Evolutionary conservation across 2,113 vertebrate genomes (phyloP), one percentile per base, ranked within the genome.

Genomic region (Pachypanchax playfairii): DNA sequence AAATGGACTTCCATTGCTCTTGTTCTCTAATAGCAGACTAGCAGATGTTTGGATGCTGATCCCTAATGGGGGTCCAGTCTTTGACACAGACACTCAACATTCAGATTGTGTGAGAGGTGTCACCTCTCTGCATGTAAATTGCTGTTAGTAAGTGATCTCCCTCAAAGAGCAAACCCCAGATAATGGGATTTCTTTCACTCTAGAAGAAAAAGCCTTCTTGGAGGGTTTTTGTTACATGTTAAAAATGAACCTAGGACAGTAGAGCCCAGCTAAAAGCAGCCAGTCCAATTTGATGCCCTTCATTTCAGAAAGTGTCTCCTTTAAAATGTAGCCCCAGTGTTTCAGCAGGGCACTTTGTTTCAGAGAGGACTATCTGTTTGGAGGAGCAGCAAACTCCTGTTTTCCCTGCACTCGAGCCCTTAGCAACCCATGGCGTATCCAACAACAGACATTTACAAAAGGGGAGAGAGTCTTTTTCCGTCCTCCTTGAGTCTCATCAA

Each of bases 381-480:
- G 54, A 77, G 67, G 55, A 63, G 51, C 66, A 63, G 65, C 75
- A 62, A 71, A 60, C 75, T 67, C 63, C 61, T 56, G 56, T 77
- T 81, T 79, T 41, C 42, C 39, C 55, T 31, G 67, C 85, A 85
- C 86, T 90, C 62, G 54, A 65, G 79, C 68, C 84, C 85, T 82
- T 86, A 86, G 80, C 87, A 88, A 88, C 87, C 72, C 33, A 3
- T 68, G 9, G 48, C 83, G 85, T 85, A 79, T 82, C 83, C 63
- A 85, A 85, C 85, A 87, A 86, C 87, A 85, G 80, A 82, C 77
- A 26, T 64, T 71, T 74, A 80, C 70, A 76, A 75, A 80, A 80
- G 85, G 29, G 50, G 52, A 67, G 70, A 49, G 68, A 77, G 71
- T 83, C 76, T 85, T 84, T 87, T 87, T 84, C 72, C 79, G 78